A percentile compares a stretch with the other conserved stretches of the same genome.
phyloP scores from a whole-genome alignment of 2,888 invertebrate species.

The Amblyteles armatorius region DNA sequence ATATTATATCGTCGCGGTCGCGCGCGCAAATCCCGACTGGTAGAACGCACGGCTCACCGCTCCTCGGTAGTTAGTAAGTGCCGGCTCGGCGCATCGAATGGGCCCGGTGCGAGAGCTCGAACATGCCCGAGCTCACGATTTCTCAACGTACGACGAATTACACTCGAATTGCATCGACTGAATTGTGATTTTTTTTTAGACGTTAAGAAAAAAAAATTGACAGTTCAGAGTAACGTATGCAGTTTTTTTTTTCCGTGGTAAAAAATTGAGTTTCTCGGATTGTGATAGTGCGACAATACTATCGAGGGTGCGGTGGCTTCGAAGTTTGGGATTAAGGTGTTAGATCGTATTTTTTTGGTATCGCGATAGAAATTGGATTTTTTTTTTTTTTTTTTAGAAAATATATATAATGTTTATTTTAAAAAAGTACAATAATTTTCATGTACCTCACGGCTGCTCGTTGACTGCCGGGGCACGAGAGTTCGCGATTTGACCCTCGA shows the following conservation, averaged over 20 bases:
- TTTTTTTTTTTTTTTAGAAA: not conserved
- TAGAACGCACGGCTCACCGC: constrained; percentile 76
- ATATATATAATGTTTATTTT: not conserved
- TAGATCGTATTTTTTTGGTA: not conserved
- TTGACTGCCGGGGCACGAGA: constrained; percentile 38
- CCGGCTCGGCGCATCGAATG: constrained; percentile 70
- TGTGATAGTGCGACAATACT: constrained; percentile 18
- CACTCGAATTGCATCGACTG: not conserved
- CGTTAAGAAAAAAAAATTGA: not conserved
- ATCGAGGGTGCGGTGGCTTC: constrained; percentile 6
- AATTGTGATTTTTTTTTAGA: constrained; percentile 1
- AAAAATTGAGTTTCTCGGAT: not conserved
- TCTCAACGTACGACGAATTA: not conserved
- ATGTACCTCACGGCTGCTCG: not conserved
- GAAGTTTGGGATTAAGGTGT: not conserved
- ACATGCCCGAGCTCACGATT: not conserved
- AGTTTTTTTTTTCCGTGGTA: not conserved
- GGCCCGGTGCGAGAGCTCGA: constrained; percentile 49
- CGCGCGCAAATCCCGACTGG: constrained; percentile 72
- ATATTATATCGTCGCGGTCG: constrained; percentile 78
- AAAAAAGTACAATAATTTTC: not conserved
- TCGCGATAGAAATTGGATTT: not conserved
- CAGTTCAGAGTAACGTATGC: not conserved
- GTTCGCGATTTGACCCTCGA: constrained; percentile 49
- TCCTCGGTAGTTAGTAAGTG: constrained; percentile 80